These are phyloP conservation scores for Scaptomyza parva DNA, from an alignment of 2,888 invertebrate genomes.

Conservation along the genomic window DNA sequence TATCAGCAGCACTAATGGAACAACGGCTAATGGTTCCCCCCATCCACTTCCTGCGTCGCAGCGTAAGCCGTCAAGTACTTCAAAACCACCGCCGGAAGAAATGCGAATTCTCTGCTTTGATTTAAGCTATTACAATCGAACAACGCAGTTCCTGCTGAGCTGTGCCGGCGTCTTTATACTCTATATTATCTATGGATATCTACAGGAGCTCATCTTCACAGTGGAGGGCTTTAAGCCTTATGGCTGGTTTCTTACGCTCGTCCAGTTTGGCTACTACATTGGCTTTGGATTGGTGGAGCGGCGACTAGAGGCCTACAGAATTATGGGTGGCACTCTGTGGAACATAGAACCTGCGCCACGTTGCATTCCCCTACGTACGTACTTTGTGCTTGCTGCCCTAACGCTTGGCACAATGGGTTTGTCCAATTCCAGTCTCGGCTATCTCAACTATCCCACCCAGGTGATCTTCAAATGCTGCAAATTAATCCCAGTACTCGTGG, in stretches of 20 bases:
- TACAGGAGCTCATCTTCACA: conserved; percentile 96
- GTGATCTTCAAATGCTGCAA: conserved; percentile 99
- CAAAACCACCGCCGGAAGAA: conserved; percentile 75
- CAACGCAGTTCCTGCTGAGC: conserved; percentile 91
- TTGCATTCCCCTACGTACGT: conserved; percentile 93
- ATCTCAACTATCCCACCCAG: conserved; percentile 98
- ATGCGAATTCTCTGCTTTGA: conserved; percentile 91
- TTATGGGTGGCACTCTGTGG: conserved; percentile 41
- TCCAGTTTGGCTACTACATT: conserved; percentile 95
- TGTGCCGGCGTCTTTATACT: conserved; percentile 93
- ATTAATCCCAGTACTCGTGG: conserved; percentile 96
- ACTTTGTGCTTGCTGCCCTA: conserved; percentile 92
- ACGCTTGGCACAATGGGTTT: conserved; percentile 98
- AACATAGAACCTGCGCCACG: conserved; percentile 86
- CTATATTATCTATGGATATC: conserved; percentile 95
- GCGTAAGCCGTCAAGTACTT: conserved; percentile 49
- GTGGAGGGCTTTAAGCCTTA: conserved; percentile 94
- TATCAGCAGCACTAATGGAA: conserved; percentile 55
- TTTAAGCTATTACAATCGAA: conserved; percentile 87
- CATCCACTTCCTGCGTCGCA: conserved; percentile 9
- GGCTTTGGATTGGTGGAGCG: conserved; percentile 91
- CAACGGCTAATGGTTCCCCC: conserved; percentile 8
- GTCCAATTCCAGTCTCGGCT: conserved; percentile 96
- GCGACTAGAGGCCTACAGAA: conserved; percentile 85
- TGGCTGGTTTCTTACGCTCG: conserved; percentile 96